phyloP scores from a whole-genome alignment of 2,113 vertebrate species.

The Cyprinodon brontotheroides region DNA sequence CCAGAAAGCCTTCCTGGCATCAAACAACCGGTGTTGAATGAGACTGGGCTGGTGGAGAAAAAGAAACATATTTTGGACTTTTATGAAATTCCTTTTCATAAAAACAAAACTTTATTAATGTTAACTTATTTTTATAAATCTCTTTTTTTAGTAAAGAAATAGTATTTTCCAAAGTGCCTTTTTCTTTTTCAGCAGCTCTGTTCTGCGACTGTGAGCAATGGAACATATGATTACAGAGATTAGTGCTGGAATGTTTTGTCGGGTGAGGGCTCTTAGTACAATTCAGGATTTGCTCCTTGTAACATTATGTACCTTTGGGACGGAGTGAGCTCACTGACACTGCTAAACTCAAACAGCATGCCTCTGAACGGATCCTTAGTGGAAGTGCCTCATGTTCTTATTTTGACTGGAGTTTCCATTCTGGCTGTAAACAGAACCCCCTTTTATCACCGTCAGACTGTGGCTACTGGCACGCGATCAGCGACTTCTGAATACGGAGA shows the following conservation, averaged over 20 bases:
- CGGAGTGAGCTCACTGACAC: constrained; percentile 38
- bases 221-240: constrained; percentile 3
- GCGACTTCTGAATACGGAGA: constrained; percentile 49
- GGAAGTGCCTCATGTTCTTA: constrained; percentile 31
- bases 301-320: constrained; percentile 67
- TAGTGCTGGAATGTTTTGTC: constrained; percentile 37
- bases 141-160: constrained; percentile 59
- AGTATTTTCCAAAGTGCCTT: constrained; percentile 81
- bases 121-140: constrained; percentile 81
- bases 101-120: constrained; percentile 78
- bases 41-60: background rate
- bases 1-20: no score
- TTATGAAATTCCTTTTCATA: constrained; percentile 47
- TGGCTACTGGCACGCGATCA: constrained; percentile 52
- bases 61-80: constrained; percentile 44
- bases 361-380: background rate
- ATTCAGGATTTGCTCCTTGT: constrained; percentile 36
- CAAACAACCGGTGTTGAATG: constrained; percentile 2
- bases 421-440: constrained; percentile 68
- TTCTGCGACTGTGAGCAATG: constrained; percentile 36
- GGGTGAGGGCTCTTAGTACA: constrained; percentile 14
- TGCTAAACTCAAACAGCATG: constrained; percentile 45
- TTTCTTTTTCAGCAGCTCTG: constrained; percentile 43
- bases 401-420: constrained; percentile 75
- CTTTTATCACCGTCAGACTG: constrained; percentile 71